Conservation (phyloP, 1,140 invertebrate species). For the Drosophila burlai region DNA sequence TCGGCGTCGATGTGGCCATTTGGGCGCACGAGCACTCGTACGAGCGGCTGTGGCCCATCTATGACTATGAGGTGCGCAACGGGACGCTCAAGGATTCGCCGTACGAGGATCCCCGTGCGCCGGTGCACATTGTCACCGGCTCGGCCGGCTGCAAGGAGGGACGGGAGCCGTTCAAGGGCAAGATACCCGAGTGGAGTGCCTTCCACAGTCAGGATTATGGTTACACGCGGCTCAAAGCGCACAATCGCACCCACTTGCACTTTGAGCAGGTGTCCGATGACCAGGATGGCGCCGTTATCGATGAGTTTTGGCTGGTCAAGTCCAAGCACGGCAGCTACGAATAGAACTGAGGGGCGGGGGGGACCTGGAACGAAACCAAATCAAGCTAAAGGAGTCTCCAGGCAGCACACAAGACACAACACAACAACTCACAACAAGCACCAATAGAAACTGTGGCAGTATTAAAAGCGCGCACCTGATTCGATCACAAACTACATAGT, state of each 20-base stretch:
- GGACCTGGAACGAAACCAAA: constrained; percentile 78
- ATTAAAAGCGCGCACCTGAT: constrained; percentile 62
- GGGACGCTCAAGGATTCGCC: constrained; percentile 89
- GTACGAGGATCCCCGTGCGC: constrained; percentile 94
- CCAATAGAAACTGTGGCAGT: constrained; percentile 57
- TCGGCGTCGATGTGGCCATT: constrained; percentile 96
- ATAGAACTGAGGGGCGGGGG: constrained; percentile 46
- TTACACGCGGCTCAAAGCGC: constrained; percentile 93
- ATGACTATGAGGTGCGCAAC: constrained; percentile 94
- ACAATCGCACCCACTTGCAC: constrained; percentile 94
- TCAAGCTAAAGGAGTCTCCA: constrained; percentile 39
- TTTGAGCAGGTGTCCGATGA: constrained; percentile 97
- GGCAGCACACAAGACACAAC: not conserved
- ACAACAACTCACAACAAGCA: not conserved
- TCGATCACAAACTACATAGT: constrained; percentile 19
- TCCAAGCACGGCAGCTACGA: constrained; percentile 86
- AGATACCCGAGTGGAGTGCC: constrained; percentile 82
- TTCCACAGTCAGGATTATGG: constrained; percentile 94
- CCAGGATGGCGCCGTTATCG: constrained; percentile 90
- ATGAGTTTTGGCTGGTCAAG: constrained; percentile 92
- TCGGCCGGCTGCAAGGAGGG: constrained; percentile 94
- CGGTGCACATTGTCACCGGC: constrained; percentile 97
- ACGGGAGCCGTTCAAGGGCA: constrained; percentile 85
- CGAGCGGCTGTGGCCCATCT: constrained; percentile 97
- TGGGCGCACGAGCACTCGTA: constrained; percentile 99